Evolutionary conservation across 2,113 vertebrate genomes (phyloP), one percentile per base, ranked within the genome.

Genomic region (Corythornis cristatus): DNA sequence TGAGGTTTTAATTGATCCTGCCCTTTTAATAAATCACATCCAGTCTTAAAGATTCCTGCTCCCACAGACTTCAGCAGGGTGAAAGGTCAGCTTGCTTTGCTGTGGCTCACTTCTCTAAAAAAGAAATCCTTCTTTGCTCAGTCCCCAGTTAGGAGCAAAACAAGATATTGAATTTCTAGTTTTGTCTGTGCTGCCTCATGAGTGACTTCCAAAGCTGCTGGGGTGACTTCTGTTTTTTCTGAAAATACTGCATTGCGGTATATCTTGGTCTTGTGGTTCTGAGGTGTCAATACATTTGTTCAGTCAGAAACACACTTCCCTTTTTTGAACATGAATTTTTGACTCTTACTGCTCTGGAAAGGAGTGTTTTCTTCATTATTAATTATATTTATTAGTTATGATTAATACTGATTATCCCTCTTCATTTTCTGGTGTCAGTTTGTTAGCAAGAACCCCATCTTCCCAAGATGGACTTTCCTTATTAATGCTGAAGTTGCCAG

Each of bases 1-100:
- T 0, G 67, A 77, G 85, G 7, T 95, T 93, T 95, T 95, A 95
- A 95, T 95, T 95, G 93, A 89, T 88, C 66, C 62, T 92, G 53
- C 74, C 70, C 77, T 93, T 82, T 84, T 48, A 89, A 92, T 95
- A 91, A 93, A 93, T 92, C 91, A 89, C 53, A 43, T 74, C 40
- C 45, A 45, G 33, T 20, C 86, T 62, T 73, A 80, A 83, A 84
- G 93, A 90, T 89, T 81, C 54, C 54, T 6, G 0, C 88, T 95
- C 51, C 60, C 51, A 51, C 73, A 74, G 68, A 67, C 46, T 51
- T 67, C 51, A 74, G 37, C 2, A 6, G 46, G 83, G 70, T 74
- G 89, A 95, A 78, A 61, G 88, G 80, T 90, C 83, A 88, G 25
- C 43, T 65, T 42, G 54, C 46, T 50, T 62, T 33, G 46, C 56